Percentiles rank a stretch among this genome's conserved stretches.
These are phyloP conservation scores for Pavo muticus DNA, from an alignment of 2,113 vertebrate species.

Conservation along the genomic window DNA sequence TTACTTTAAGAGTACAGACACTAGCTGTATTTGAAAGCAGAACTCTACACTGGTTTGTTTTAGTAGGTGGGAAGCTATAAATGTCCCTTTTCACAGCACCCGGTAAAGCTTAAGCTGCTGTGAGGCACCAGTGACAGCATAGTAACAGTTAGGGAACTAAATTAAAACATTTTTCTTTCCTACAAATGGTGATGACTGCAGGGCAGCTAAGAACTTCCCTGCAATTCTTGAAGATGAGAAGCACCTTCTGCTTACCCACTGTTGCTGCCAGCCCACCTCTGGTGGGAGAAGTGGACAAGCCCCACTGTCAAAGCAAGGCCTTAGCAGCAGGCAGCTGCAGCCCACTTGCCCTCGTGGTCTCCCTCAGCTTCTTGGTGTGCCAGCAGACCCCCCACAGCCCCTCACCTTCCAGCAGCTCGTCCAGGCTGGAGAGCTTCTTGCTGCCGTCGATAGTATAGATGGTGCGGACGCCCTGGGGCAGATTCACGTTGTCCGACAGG, in stretches of 20 bases:
- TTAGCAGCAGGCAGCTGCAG: accelerated
- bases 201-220: neutral
- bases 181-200: neutral
- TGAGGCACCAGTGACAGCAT: neutral
- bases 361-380: neutral
- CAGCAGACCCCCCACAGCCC: neutral
- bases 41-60: neutral
- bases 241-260: neutral
- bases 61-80: neutral
- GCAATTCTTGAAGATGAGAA: neutral
- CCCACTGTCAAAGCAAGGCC: too few relatives aligned
- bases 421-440: constrained; percentile 89
- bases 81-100: neutral
- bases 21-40: neutral
- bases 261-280: neutral
- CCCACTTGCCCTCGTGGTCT: too few relatives aligned
- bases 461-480: constrained; percentile 93
- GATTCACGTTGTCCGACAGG: constrained; percentile 93
- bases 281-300: accelerated
- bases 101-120: neutral
- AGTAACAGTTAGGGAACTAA: neutral
- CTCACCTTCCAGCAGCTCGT: constrained; percentile 94
- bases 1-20: neutral
- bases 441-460: constrained; percentile 92
- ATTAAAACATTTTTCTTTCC: neutral